Evolutionary conservation across 2,797 vertebrate genomes (phyloP).

Genomic region (Euthynnus affinis): DNA sequence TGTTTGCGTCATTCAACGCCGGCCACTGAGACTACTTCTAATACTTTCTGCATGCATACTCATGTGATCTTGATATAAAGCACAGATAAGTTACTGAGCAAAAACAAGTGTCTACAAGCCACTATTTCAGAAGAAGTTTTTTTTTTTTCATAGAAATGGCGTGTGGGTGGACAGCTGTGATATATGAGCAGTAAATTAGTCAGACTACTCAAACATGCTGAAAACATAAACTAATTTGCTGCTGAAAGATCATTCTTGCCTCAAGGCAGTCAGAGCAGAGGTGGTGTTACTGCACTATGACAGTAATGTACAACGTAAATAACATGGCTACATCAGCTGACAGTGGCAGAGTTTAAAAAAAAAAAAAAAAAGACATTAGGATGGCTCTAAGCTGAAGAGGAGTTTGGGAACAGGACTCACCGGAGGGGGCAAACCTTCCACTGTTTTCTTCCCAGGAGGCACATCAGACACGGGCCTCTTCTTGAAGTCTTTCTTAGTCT

Average conservation of each 20-base stretch:
- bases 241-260: background rate
- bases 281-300: background rate
- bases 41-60: slow-evolving; percentile 7
- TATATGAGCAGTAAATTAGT: background rate
- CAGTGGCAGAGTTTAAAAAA: too few species aligned
- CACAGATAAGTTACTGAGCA: background rate
- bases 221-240: background rate
- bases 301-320: background rate
- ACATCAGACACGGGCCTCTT: slow-evolving; percentile 94
- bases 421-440: slow-evolving; percentile 94
- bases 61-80: slow-evolving; percentile 12
- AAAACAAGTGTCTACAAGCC: background rate
- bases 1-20: slow-evolving; percentile 20
- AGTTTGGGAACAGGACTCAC: slow-evolving; percentile 83
- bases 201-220: background rate
- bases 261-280: background rate
- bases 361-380: background rate
- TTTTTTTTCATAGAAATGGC: too few species aligned
- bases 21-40: slow-evolving; percentile 31
- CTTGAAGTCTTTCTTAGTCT: slow-evolving; percentile 90
- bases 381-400: background rate
- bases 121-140: background rate
- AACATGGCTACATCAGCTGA: background rate
- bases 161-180: background rate
- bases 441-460: slow-evolving; percentile 90